Base-by-base conservation (phyloP, 2,113 vertebrate species). In the Nyctibius bracteatus region DNA sequence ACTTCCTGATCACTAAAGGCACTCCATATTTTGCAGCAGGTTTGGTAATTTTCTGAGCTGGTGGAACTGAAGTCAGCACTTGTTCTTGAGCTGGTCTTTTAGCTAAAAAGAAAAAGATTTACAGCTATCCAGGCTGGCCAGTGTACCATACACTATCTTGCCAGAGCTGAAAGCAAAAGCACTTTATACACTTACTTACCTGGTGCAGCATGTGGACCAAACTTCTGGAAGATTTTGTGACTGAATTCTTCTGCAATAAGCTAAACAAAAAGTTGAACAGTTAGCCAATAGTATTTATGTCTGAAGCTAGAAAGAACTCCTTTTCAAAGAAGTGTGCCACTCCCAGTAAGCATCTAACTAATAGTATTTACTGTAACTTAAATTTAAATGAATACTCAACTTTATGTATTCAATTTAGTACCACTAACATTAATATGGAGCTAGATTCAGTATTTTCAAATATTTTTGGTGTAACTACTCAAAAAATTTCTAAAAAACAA, bases 1-100 rank as follows among this genome's bases (percentile, higher is more conserved):
- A 95, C 96, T 98, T 99, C 97, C 97, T 99, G 74, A 92, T 97
- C 33, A 93, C 97, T 98, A 99, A 99, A 99, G 99, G 99, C 98
- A 99, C 99, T 98, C 99, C 99, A 3, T 99, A 99, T 97, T 99
- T 99, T 97, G 98, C 98, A 94, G 99, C 99, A 98, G 99, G 99
- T 98, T 99, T 99, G 84, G 99, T 99, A 94, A 99, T 99, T 98
- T 99, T 99, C 97, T 98, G 99, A 92, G 99, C 97, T 96, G 99
- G 97, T 74, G 96, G 75, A 83, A 96, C 92, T 54, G 98, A 96
- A 83, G 97, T 96, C 25, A 97, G 52, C 27, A 88, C 93, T 96
- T 98, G 98, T 49, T 98, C 98, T 91, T 98, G 98, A 92, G 98
- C 94, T 84, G 98, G 98, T 96, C 98, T 98, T 98, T 99, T 99